Conservation (phyloP, 2,888 invertebrate species). For the Cyaniris semiargus region DNA sequence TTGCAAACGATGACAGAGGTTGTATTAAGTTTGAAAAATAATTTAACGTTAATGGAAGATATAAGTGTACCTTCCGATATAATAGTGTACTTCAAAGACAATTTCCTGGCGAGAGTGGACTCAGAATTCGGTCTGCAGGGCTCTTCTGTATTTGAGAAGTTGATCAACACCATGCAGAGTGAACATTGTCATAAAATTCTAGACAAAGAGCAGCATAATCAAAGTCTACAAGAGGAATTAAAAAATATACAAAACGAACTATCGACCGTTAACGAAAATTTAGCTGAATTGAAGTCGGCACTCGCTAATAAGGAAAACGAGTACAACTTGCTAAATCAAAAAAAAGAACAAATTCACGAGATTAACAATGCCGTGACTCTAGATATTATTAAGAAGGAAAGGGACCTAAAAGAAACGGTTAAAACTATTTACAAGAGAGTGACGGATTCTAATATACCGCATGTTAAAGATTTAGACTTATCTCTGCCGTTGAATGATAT, state of each 20-base stretch:
- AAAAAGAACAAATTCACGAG: conserved; percentile 63
- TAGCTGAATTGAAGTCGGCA: conserved; percentile 53
- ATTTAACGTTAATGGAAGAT: conserved; percentile 47
- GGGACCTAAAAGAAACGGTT: conserved; percentile 54
- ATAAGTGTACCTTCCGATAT: conserved; percentile 42
- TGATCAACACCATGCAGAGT: conserved; percentile 49
- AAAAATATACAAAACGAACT: conserved; percentile 51
- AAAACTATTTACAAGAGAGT: conserved; percentile 52
- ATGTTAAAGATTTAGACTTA: conserved; percentile 48
- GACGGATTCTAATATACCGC: conserved; percentile 50
- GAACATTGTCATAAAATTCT: conserved; percentile 51
- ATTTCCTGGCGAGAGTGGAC: conserved; percentile 56
- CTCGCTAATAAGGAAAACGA: conserved; percentile 59
- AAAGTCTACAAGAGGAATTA: conserved; percentile 49
- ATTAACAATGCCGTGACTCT: conserved; percentile 64
- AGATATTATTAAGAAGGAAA: conserved; percentile 61
- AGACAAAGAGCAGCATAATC: conserved; percentile 48
- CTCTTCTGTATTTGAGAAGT: conserved; percentile 51
- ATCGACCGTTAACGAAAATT: conserved; percentile 51
- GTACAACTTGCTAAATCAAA: conserved; percentile 53
- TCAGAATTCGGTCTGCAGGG: conserved; percentile 53
- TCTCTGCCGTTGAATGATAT: conserved; percentile 48
- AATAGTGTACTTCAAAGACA: conserved; percentile 53
- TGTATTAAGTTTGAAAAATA: conserved; percentile 51
- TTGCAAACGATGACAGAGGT: conserved; percentile 48